These are phyloP conservation scores for Alethe diademata DNA, from an alignment of 2,113 vertebrate species.

Conservation along the genomic window DNA sequence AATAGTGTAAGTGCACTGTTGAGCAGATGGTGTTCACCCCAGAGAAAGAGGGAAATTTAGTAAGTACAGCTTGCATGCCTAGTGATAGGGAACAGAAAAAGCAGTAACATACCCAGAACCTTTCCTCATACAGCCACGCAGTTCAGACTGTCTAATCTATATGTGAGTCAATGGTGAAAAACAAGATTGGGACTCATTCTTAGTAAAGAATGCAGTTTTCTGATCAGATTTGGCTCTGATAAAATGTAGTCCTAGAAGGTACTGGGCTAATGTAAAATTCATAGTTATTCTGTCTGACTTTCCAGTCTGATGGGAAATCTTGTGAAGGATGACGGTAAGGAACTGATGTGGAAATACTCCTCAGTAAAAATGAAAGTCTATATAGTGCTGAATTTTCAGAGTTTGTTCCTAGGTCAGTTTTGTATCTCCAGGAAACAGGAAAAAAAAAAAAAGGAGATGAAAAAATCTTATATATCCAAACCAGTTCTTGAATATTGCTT, in stretches of 20 bases:
- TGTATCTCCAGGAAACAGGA: not conserved
- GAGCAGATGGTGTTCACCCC: not conserved
- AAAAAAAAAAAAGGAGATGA: not conserved
- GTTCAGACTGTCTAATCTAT: not conserved
- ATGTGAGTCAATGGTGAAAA: not conserved
- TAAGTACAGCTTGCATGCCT: not conserved
- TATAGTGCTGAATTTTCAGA: not conserved
- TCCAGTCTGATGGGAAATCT: constrained; percentile 1
- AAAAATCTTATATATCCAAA: not conserved
- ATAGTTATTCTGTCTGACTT: not conserved
- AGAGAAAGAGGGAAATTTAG: not conserved
- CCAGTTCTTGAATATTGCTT: not conserved
- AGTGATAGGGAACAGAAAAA: not conserved
- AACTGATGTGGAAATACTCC: not conserved
- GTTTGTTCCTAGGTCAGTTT: not conserved
- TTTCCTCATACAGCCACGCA: not conserved
- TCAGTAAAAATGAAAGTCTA: not conserved
- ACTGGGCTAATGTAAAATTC: constrained; percentile 9
- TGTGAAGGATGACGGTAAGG: not conserved
- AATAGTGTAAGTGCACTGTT: not conserved
- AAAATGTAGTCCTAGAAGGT: not conserved
- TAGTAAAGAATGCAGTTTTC: not conserved
- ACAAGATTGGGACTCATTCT: not conserved
- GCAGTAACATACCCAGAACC: not conserved
- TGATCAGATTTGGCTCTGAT: not conserved